Base-by-base conservation (phyloP, 2,888 invertebrate species). In the Trichogramma dendrolimi region DNA sequence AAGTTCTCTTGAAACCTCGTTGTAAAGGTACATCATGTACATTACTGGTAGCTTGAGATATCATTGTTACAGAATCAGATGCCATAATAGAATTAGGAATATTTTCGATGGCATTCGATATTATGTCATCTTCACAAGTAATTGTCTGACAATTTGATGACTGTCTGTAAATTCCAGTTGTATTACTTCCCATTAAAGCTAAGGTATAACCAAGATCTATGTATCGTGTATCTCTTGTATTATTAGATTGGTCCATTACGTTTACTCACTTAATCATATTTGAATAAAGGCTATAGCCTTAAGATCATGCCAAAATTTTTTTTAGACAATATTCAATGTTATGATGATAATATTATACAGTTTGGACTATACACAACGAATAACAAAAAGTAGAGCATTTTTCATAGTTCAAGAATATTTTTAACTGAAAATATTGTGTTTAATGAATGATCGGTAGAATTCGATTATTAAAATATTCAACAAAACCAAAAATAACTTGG, bases 161-260 rank as follows among this genome's bases (percentile, higher is more conserved):
- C 69, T 75, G 73, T 61, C 75, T 88, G 81, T 92, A 92, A 80
- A 92, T 89, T 77, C 92, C 92, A 66, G 84, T 80, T 69, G 89
- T 87, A 77, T 92, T 92, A 75, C 89, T 87, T 73, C 86, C n/a
- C 75, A 91, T 85, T 79, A 92, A 84, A 76, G 91, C 90, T 87
- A 92, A 91, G 82, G 88, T 87, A 82, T 92, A 92, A 80, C 90
- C 88, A 83, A 91, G 87, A 83, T 89, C 90, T 67, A 74, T 72
- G 83, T 91, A 92, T 82, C 92, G 91, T 87, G 90, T 88, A 85
- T 91, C 92, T 84, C 91, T 88, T 81, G 86, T 86, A 85, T 91
- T 90, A 87, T 91, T 89, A 82, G 91, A 89, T 83, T 88, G 87
- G 87, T 92, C 92, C 92, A 92, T 92, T 81, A 79, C 79, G n/a